Conservation (phyloP, 2,797 vertebrate genomes). For the Myotis pilosus region DNA sequence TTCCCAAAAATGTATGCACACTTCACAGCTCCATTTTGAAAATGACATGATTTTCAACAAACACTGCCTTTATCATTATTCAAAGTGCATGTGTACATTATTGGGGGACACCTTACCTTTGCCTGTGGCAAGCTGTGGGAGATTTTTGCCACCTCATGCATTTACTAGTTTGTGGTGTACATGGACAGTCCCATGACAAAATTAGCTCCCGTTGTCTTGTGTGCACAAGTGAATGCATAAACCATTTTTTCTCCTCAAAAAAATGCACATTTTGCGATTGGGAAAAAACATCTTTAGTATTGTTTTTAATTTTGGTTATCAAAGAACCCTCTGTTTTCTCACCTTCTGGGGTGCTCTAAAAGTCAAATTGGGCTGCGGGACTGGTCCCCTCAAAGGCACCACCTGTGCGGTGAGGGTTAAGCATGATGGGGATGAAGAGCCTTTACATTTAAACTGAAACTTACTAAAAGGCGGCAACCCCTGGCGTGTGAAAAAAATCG, state of each 20-base stretch:
- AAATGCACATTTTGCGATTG: neutral
- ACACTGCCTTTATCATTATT: neutral
- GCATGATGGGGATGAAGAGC: constrained; percentile 74
- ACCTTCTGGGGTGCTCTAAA: neutral
- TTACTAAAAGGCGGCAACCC: constrained; percentile 84
- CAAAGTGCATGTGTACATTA: neutral
- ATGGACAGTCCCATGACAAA: neutral
- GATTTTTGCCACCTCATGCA: neutral
- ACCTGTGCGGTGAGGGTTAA: constrained; percentile 79
- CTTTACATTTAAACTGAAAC: constrained; percentile 81
- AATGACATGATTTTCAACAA: neutral
- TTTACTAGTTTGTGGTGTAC: constrained; percentile 32
- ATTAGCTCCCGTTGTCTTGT: neutral
- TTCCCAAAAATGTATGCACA: neutral
- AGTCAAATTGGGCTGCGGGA: constrained; percentile 1
- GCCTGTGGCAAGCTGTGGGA: neutral
- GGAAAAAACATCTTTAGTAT: neutral
- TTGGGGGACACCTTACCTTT: neutral
- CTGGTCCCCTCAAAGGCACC: constrained; percentile 38
- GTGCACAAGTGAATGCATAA: neutral
- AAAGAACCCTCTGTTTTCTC: neutral
- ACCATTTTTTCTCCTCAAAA: neutral
- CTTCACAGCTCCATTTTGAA: neutral
- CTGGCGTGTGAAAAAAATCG: constrained; percentile 87
- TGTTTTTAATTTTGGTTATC: neutral